Base-by-base conservation (phyloP, 1,140 invertebrate species). In the Tetragnatha versicolor region DNA sequence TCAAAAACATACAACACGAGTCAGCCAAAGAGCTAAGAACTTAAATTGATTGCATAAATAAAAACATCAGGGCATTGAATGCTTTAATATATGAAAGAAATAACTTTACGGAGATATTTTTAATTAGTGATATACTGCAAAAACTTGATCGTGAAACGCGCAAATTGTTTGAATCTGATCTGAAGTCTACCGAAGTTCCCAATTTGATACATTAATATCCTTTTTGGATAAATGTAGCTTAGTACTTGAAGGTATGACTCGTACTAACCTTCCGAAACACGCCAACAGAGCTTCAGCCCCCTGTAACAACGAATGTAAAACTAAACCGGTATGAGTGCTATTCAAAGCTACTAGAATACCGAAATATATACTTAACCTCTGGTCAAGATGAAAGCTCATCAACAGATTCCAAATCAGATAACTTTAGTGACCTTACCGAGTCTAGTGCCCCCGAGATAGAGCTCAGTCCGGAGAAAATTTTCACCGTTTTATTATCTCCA, bases 11-110 rank as follows among this genome's bases (percentile, higher is more conserved):
- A 12, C 25, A 60, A n/a, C 10, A n/a, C 12, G 25, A 9, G 33
- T 58, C 53, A 31, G 1, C 25, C 9, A 37, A 60, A 60, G 55
- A 60, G 33, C 1, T 60, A 9, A 1, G 2, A 60, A 60, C 27
- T 14, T 60, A 31, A 14, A 29, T 33, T 33, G 55, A 60, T 22
- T 60, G 55, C 22, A 2, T 60, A 27, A 27, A 29, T 7, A 60
- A 60, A 27, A 60, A 60, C n/a, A 22, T 60, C 27, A 60, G 55
- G 33, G 55, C 25, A n/a, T 60, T 29, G 12, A 60, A 60, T 31
- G 25, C 33, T 31, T n/a, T 60, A 22, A 60, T 7, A 1, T 60
- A 37, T 22, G 55, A 60, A 14, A 25, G 33, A 60, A 60, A 60
- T 60, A 12, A 7, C 14, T n/a, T 29, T 17, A 4, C 55, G 29